phyloP scores from a whole-genome alignment of 64 coral and sea anemone genomes.

The Catalaphyllia jardinei region DNA sequence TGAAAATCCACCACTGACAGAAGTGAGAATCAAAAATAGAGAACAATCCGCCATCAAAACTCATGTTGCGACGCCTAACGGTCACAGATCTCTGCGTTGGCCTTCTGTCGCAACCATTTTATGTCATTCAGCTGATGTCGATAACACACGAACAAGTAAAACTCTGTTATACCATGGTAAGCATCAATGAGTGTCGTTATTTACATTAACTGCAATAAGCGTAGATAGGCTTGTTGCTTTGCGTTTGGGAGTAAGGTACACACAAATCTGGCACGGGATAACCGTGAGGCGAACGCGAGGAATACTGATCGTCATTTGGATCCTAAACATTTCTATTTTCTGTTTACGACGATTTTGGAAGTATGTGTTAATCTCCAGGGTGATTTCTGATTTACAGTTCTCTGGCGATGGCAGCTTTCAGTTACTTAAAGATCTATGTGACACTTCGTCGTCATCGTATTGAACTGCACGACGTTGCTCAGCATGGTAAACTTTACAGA shows the following conservation, averaged over 20 bases:
- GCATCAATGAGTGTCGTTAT: not conserved
- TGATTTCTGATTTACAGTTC: not conserved
- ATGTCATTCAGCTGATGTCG: no score
- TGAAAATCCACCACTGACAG: no score
- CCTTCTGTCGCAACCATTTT: no score
- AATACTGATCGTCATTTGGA: not conserved
- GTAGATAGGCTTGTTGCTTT: not conserved
- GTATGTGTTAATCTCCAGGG: not conserved
- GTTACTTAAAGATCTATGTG: not conserved
- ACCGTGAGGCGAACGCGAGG: not conserved
- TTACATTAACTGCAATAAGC: conserved; percentile 7
- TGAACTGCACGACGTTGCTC: not conserved
- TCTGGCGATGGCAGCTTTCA: not conserved
- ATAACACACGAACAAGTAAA: no score
- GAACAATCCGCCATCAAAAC: not conserved
- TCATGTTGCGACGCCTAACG: not conserved
- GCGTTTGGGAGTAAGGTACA: not conserved
- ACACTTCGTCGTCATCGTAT: not conserved
- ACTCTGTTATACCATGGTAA: no score
- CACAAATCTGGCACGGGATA: not conserved
- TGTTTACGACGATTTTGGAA: not conserved
- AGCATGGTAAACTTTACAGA: not conserved
- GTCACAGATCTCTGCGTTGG: no score
- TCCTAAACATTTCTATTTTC: not conserved
- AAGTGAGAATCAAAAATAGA: no score